Percentiles rank a stretch among this genome's conserved stretches.
Evolutionary conservation across 2,113 vertebrate species (phyloP).

Genomic region (Gymnarchus niloticus): DNA sequence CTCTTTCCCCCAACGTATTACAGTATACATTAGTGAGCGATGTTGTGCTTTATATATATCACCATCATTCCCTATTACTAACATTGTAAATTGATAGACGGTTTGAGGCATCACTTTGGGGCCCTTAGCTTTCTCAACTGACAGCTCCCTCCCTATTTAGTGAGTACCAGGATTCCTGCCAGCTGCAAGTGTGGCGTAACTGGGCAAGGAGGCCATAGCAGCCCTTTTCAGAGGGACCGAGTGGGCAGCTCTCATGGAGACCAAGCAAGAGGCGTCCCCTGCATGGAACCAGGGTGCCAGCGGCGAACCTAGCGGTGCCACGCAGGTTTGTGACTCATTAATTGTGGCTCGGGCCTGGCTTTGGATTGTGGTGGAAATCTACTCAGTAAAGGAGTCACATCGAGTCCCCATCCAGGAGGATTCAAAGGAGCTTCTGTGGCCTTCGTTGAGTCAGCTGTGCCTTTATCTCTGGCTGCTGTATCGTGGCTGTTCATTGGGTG

Average conservation of each 20-base stretch:
- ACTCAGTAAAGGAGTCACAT: background rate
- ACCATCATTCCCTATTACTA: too few species aligned
- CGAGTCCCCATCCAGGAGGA: background rate
- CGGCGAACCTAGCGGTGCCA: conserved; percentile 49
- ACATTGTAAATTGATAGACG: background rate
- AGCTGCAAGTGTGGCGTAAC: conserved; percentile 34
- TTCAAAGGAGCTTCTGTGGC: background rate
- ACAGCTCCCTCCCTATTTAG: background rate
- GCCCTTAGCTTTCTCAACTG: background rate
- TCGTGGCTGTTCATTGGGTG: background rate
- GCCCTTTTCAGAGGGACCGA: conserved; percentile 23
- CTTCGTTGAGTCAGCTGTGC: background rate
- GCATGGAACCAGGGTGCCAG: conserved; percentile 59
- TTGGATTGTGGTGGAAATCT: background rate
- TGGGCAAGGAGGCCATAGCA: conserved; percentile 27
- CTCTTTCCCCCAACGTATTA: background rate
- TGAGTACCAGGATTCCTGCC: conserved; percentile 18
- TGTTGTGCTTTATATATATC: background rate
- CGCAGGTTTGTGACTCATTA: conserved; percentile 52
- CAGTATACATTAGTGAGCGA: background rate
- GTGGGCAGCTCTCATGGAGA: conserved; percentile 55
- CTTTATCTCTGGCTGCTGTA: background rate
- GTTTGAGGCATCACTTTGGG: too few species aligned
- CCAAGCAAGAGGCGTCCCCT: conserved; percentile 59
- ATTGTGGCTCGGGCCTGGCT: background rate